Evolutionary conservation across 2,113 vertebrate genomes (phyloP).

Genomic region (Menidia beryllina): DNA sequence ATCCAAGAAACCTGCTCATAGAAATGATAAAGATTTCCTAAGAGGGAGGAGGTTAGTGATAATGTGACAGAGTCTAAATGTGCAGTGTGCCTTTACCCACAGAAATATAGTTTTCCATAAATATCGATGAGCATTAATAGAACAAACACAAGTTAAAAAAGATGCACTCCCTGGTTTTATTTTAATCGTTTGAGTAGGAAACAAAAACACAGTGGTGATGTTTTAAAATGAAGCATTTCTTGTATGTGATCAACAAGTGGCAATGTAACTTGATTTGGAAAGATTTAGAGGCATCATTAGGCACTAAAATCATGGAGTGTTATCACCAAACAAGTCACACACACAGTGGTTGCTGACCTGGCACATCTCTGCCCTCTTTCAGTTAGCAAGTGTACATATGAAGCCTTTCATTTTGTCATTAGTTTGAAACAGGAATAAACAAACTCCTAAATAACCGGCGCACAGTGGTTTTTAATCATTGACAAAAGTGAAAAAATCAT

Average conservation of each 20-base stretch:
- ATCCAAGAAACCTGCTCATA: too few species aligned
- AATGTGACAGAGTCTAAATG: conserved; percentile 14
- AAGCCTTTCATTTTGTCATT: conserved; percentile 13
- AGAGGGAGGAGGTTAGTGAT: neutral
- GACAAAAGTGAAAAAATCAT: neutral
- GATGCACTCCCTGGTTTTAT: conserved; percentile 15
- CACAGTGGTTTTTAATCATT: neutral
- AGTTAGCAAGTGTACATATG: neutral
- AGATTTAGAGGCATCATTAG: conserved; percentile 6
- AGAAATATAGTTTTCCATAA: conserved; percentile 22
- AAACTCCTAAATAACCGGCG: neutral
- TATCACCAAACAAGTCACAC: neutral
- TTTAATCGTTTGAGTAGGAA: too few species aligned
- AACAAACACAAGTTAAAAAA: conserved; percentile 12
- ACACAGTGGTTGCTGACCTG: neutral
- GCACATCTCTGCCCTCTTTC: neutral
- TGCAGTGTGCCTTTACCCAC: conserved; percentile 16
- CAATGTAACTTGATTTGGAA: neutral
- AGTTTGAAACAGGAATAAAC: conserved; percentile 3
- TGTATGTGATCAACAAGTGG: neutral
- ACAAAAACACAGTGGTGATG: neutral
- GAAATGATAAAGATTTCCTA: too few species aligned
- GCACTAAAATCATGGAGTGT: neutral
- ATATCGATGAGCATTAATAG: conserved; percentile 27
- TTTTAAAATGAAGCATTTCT: conserved; percentile 1